phyloP scores from a whole-genome alignment of 2,113 vertebrate genomes.

The Arvicanthis niloticus region DNA sequence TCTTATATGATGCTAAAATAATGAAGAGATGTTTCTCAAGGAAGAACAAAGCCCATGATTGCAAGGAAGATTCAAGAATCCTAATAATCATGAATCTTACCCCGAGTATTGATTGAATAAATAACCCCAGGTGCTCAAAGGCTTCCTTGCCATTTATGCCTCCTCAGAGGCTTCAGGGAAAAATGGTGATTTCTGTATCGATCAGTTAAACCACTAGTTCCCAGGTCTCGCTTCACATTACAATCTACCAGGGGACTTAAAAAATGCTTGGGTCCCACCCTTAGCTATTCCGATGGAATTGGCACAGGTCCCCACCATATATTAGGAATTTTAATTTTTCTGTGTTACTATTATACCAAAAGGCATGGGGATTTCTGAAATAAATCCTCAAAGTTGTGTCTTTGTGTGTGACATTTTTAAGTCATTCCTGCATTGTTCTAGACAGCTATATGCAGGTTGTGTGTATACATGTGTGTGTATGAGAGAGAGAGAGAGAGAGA shows the following conservation, averaged over 20 bases:
- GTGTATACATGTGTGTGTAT: neutral
- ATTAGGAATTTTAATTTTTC: neutral
- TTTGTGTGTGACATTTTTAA: neutral
- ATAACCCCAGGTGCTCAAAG: neutral
- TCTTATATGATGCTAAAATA: neutral
- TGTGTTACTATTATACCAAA: neutral
- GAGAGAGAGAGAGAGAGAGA: too few species aligned
- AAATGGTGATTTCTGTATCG: neutral
- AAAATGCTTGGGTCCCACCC: neutral
- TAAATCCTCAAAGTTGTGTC: neutral
- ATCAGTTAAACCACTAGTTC: neutral
- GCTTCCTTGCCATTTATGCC: neutral
- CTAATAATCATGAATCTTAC: neutral
- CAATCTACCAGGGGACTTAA: neutral
- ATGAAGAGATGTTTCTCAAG: neutral
- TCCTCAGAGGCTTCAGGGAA: neutral
- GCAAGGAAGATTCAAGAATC: neutral
- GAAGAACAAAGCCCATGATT: neutral
- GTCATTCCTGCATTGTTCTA: neutral
- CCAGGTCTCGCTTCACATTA: neutral
- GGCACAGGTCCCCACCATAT: neutral
- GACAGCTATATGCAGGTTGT: neutral
- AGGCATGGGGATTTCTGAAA: neutral
- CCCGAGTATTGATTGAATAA: neutral
- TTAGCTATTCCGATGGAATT: neutral